Evolutionary conservation across 2,797 vertebrate species (phyloP).

Genomic region (Spatula clypeata): DNA sequence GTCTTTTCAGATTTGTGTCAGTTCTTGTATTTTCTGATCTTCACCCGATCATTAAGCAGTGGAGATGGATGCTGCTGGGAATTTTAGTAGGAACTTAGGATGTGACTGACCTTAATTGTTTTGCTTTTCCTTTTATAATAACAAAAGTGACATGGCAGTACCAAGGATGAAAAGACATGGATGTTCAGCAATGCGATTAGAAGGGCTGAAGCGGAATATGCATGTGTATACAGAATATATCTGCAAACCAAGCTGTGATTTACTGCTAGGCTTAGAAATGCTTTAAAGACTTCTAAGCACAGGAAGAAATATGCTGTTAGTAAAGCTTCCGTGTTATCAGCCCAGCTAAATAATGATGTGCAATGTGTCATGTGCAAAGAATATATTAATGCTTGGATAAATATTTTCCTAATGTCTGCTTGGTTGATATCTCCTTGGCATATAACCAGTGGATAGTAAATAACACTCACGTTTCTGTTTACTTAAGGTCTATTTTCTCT

Average conservation of each 20-base stretch:
- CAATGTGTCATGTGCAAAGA: conserved; percentile 81
- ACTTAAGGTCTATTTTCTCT: conserved; percentile 78
- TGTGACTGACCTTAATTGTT: background rate
- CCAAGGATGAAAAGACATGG: conserved; percentile 71
- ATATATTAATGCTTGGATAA: conserved; percentile 84
- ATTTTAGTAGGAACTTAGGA: background rate
- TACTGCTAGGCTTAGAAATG: conserved; percentile 58
- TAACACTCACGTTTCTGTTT: conserved; percentile 80
- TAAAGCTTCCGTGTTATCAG: conserved; percentile 84
- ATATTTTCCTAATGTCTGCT: conserved; percentile 87
- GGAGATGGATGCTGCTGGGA: background rate
- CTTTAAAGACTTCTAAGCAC: conserved; percentile 76
- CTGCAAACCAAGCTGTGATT: conserved; percentile 71
- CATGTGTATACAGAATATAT: conserved; percentile 48
- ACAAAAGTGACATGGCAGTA: conserved; percentile 44
- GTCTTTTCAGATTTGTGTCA: background rate
- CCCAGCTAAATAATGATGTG: conserved; percentile 84
- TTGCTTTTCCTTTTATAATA: conserved; percentile 14
- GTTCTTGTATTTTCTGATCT: background rate
- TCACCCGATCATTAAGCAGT: background rate
- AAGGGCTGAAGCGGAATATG: background rate
- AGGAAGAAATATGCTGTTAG: conserved; percentile 79
- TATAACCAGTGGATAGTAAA: conserved; percentile 83
- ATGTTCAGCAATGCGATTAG: conserved; percentile 3
- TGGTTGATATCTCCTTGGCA: conserved; percentile 82